Evolutionary conservation across 2,888 invertebrate genomes (phyloP).

Genomic region (Caenorhabditis sp.): DNA sequence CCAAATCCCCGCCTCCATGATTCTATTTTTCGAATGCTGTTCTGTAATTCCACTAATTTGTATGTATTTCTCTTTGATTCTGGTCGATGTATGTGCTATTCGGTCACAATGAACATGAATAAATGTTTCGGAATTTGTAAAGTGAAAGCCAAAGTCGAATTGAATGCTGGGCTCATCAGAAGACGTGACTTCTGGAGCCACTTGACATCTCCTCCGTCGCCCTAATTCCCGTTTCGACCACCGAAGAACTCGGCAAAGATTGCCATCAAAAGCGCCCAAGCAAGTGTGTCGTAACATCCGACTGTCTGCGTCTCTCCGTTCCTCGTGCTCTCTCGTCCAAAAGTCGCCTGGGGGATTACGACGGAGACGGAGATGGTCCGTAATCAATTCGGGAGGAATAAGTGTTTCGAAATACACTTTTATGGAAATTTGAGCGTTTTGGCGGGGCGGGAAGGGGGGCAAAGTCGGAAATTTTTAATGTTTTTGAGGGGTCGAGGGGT

Average conservation of each 20-base stretch:
- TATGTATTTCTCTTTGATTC: constrained; percentile 18
- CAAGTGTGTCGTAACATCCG: constrained; percentile 35
- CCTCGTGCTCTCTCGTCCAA: constrained; percentile 13
- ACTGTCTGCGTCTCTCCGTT: constrained; percentile 32
- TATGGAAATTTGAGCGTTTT: constrained; percentile 34
- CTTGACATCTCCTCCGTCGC: constrained; percentile 32
- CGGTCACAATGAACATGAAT: constrained; percentile 49
- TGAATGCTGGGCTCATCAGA: too few species aligned
- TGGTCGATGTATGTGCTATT: constrained; percentile 55
- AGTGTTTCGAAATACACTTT: constrained; percentile 52
- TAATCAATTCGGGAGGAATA: constrained; percentile 52
- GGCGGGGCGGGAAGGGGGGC: too few species aligned
- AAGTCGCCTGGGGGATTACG: constrained; percentile 59
- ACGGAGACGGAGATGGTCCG: constrained; percentile 17
- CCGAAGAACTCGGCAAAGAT: constrained; percentile 16
- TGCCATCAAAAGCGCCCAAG: constrained; percentile 37
- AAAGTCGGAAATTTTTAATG: too few species aligned
- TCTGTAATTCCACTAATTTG: constrained; percentile 16
- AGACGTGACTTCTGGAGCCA: constrained; percentile 4
- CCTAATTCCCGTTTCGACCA: constrained; percentile 7
- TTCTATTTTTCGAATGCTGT: constrained; percentile 12
- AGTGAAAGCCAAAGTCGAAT: too few species aligned
- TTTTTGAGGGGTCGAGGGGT: too few species aligned
- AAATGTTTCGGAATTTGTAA: constrained; percentile 4
- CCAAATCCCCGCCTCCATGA: constrained; percentile 38